phyloP scores from a whole-genome alignment of 1,140 invertebrate species.

The Macrobrachium rosenbergii region DNA sequence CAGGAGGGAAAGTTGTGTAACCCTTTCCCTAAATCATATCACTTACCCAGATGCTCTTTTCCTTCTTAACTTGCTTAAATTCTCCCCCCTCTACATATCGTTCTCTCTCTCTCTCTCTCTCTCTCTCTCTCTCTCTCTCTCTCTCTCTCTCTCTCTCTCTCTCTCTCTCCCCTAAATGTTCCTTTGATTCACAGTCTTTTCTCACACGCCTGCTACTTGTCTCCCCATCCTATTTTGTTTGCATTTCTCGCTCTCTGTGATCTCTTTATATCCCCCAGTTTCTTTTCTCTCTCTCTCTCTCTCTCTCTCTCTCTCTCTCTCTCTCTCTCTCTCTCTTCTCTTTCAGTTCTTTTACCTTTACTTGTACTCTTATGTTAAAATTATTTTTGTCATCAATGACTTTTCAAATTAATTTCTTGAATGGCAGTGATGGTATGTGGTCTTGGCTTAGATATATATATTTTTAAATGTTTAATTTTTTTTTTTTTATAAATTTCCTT shows the following conservation, averaged over 20 bases:
- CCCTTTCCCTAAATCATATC: neutral
- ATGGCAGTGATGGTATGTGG: neutral
- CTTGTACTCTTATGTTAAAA: neutral
- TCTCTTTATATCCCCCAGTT: neutral
- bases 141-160: constrained; percentile 6
- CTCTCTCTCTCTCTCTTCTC: neutral
- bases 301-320: constrained; percentile 2
- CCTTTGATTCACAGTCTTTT: neutral
- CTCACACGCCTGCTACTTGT: neutral
- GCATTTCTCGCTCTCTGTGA: neutral
- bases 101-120: neutral
- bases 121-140: neutral
- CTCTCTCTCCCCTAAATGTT: neutral
- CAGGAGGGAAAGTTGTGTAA: neutral
- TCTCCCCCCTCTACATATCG: neutral
- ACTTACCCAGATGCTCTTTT: neutral
- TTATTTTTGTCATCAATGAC: too few species aligned
- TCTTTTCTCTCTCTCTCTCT: neutral
- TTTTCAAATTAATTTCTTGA: neutral
- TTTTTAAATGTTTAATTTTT: neutral
- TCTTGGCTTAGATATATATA: neutral
- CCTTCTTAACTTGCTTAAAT: neutral
- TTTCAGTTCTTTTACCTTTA: neutral
- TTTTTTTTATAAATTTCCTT: neutral
- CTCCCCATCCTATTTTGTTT: neutral